Conservation (phyloP, 2,113 vertebrate species). For the Procapra przewalskii region DNA sequence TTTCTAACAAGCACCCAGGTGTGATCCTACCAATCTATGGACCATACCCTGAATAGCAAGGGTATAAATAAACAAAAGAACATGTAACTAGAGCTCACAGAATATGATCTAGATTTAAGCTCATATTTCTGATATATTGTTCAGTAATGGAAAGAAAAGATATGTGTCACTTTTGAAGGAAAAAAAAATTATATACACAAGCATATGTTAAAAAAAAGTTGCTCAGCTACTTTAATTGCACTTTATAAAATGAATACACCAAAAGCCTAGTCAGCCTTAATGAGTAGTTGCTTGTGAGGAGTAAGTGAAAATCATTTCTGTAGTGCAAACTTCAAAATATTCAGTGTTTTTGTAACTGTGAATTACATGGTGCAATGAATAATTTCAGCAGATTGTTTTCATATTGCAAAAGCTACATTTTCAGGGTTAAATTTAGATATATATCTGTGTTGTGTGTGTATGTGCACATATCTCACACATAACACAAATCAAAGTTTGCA, state of each 20-base stretch:
- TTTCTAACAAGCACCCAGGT: background rate
- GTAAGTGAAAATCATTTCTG: background rate
- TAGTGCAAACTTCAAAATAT: background rate
- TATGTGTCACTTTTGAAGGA: background rate
- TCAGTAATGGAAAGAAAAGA: background rate
- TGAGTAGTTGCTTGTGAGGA: background rate
- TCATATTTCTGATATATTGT: background rate
- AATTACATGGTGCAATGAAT: background rate
- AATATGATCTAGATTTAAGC: background rate
- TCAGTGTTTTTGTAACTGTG: background rate
- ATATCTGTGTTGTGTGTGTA: background rate
- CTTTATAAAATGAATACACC: slow-evolving; percentile 9
- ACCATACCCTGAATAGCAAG: background rate
- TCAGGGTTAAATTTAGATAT: background rate
- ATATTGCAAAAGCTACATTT: background rate
- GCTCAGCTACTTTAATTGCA: background rate
- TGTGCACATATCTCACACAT: background rate
- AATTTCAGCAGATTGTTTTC: background rate
- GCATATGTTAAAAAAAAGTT: background rate
- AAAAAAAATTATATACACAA: background rate
- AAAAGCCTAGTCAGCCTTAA: background rate
- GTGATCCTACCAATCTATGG: background rate
- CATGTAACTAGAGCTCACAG: background rate
- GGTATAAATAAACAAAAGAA: background rate
- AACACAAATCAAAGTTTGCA: background rate